Evolutionary conservation across 2,888 invertebrate species (phyloP), one percentile per base, ranked within the genome.

Genomic region (Heliconius cydno): DNA sequence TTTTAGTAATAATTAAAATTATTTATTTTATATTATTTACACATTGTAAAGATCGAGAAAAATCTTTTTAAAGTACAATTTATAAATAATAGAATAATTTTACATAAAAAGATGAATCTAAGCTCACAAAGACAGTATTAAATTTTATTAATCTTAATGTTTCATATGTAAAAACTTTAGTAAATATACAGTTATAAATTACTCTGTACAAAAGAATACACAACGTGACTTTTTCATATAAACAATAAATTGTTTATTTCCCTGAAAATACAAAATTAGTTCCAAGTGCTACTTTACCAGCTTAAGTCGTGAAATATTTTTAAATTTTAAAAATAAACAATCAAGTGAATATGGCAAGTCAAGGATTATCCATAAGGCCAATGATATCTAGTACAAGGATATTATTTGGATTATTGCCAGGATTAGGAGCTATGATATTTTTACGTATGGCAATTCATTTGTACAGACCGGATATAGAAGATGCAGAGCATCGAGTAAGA

Each of bases 381-480:
- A 86, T 93, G 12, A 93, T 96, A 72, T 96, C 97, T 3, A 94
- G 96, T 76, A 95, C 96, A 68, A 95, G 97, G 82, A 97, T 97
- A 81, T 93, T 96, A 41, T 90, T 97, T 81, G 96, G 96, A 0
- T 92, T 97, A 15, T 95, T 96, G 0, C 96, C 97, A 0, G 96
- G 97, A 74, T 90, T 97, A 6, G 95, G 96, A 22, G 95, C 97
- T 65, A 86, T 98, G 30, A 87, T 97, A 19, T 88, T 97, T 60
- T 91, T 98, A 0, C 96, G 97, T 73, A 95, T 96, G 85, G 94
- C 96, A 10, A 96, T 97, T 71, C 91, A 96, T 82, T 88, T 96
- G 1, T 94, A 96, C 85, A 94, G 98, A 22, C 96, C 96, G 0
- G 98, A 98, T 84, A 97, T 98, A 79, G 95, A 97, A 82, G 98